Evolutionary conservation across 2,113 vertebrate genomes (phyloP), one percentile per base, ranked within the genome.

Genomic region (Dissostichus mawsoni): DNA sequence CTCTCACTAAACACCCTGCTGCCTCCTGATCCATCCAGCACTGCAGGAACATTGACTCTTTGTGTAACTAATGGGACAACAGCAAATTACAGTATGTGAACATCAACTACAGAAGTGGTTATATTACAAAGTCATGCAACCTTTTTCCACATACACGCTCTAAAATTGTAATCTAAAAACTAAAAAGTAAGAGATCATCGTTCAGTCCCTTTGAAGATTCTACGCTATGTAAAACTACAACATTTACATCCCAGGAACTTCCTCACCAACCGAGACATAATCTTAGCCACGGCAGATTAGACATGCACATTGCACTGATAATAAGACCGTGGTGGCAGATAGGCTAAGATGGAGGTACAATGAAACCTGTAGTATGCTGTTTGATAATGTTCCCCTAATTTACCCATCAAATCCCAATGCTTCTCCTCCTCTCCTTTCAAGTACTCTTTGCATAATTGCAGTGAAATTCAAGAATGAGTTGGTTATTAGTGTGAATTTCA

Each of bases 1-100:
- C 76, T 86, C 69, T 84, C 70, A 74, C 71, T 75, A 69, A 84
- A 78, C 63, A 78, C 44, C 53, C 55, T 8, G 57, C 64, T 67
- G 58, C 64, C 82, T 83, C 33, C 77, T 69, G 81, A 83, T 82
- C 67, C 69, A 76, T 83, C 20, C 44, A 58, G 69, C 71, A 58
- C 63, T 44, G 61, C 47, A 84, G 51, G 45, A 65, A 63, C 68
- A 51, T 41, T 56, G 23, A 78, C 53, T 74, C 61, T 71, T 74
- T 58, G 29, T 52, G 56, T 63, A 85, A 80, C 33, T 48, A 81
- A 80, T 48, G 67, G 56, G 85, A 83, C 8, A 4, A 68, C 47
- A 68, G 58, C 25, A 80, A 55, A 70, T 29, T 29, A 29, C 29
- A 29, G 29, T 29, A 29, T 29, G 55, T 64, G 78, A 86, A 80